Percentiles rank a stretch among this genome's conserved stretches.
These are phyloP conservation scores for Xyrauchen texanus DNA, from an alignment of 2,113 vertebrate genomes.

Conservation along the genomic window DNA sequence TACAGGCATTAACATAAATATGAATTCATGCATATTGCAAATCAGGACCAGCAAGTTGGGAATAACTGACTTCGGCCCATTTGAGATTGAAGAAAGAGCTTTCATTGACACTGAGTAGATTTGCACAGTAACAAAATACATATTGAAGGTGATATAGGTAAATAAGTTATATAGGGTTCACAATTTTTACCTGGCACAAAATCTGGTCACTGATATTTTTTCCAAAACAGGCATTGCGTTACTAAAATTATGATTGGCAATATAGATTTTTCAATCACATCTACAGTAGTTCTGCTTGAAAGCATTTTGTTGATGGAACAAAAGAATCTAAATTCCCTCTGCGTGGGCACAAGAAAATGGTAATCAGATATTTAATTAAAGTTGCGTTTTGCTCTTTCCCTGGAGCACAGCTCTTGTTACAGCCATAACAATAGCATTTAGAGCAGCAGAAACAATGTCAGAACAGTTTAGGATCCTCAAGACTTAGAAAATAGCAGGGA, in stretches of 20 bases:
- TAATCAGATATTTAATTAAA: conserved; percentile 52
- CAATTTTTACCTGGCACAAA: not conserved
- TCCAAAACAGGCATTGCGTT: conserved; percentile 51
- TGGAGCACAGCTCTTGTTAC: conserved; percentile 29
- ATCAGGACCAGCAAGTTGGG: conserved; percentile 40
- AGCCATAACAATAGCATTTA: conserved; percentile 44
- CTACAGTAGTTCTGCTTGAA: conserved; percentile 44
- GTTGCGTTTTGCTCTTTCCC: not conserved
- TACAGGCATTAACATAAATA: conserved; percentile 46
- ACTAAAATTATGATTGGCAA: conserved; percentile 57
- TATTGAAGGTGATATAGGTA: not conserved
- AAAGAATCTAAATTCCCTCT: conserved; percentile 30
- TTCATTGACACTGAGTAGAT: conserved; percentile 28
- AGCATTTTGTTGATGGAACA: conserved; percentile 57
- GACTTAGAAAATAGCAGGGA: not conserved
- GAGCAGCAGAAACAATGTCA: conserved; percentile 37
- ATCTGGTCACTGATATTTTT: not conserved
- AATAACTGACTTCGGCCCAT: conserved; percentile 36
- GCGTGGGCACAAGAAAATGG: conserved; percentile 28
- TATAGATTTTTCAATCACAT: conserved; percentile 56
- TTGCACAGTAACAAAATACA: conserved; percentile 8
- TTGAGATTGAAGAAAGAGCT: conserved; percentile 18
- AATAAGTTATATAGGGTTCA: conserved; percentile 11
- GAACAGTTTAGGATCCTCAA: conserved; percentile 36
- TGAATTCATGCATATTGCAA: conserved; percentile 45